phyloP scores from a whole-genome alignment of 2,797 vertebrate genomes.

The Gambusia yucatana region DNA sequence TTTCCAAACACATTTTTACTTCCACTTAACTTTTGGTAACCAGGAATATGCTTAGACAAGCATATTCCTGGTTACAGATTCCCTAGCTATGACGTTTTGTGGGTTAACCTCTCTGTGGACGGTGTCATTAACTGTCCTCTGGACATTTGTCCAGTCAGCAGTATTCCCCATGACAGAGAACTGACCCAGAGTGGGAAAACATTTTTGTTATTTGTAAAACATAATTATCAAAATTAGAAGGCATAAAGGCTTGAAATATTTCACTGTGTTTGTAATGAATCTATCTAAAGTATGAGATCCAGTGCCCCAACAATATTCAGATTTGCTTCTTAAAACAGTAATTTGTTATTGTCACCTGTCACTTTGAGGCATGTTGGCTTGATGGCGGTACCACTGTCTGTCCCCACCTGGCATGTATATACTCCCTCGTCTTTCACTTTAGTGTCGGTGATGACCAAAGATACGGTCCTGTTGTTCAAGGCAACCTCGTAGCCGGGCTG shows the following conservation, averaged over 20 bases:
- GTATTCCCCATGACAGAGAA: not conserved
- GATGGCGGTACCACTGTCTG: rapidly evolving
- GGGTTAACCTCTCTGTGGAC: too few species aligned
- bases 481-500: not conserved
- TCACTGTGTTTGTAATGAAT: not conserved
- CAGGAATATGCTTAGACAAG: not conserved
- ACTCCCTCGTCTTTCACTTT: not conserved
- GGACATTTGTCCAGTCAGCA: not conserved
- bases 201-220: not conserved
- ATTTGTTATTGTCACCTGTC: constrained; percentile 55
- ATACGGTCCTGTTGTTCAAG: constrained; percentile 60
- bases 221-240: not conserved
- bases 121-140: not conserved
- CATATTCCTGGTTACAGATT: not conserved
- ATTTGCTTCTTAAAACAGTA: not conserved
- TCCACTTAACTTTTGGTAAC: not conserved
- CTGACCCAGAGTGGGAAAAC: not conserved
- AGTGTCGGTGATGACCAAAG: constrained; percentile 64
- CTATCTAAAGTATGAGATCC: not conserved
- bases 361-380: rapidly evolving
- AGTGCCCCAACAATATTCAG: not conserved
- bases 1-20: not conserved
- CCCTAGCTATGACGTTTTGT: not conserved
- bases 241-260: not conserved
- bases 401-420: not conserved